A percentile compares a stretch with the other conserved stretches of the same genome.
These are phyloP conservation scores for Thamnophis elegans DNA, from an alignment of 2,797 vertebrate species.

Conservation along the genomic window DNA sequence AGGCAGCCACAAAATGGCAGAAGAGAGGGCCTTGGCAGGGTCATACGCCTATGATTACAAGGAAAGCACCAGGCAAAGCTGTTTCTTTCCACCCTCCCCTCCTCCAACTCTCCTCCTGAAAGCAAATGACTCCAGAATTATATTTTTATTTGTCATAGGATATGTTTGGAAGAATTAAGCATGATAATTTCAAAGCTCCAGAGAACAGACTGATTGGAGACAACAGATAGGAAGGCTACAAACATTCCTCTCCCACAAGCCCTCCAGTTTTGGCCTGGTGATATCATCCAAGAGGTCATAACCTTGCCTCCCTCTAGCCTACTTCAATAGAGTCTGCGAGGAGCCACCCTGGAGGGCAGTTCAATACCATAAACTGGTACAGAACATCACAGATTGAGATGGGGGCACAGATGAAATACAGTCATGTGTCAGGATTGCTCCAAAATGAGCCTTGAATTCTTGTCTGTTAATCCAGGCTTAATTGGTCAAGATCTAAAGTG, in stretches of 20 bases:
- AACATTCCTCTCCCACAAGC: too few relatives aligned
- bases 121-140: constrained; percentile 5
- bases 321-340: not conserved
- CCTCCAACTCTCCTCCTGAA: not conserved
- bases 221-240: not conserved
- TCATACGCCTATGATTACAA: constrained; percentile 26
- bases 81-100: not conserved
- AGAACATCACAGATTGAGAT: not conserved
- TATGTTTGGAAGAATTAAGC: not conserved
- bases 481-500: not conserved
- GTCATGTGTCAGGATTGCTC: not conserved
- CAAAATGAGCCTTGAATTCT: not conserved
- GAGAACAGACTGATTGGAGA: not conserved
- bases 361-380: not conserved
- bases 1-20: constrained; percentile 73
- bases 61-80: not conserved
- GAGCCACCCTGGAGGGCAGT: not conserved
- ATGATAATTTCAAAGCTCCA: not conserved
- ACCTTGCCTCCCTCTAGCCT: not conserved
- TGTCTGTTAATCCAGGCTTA: not conserved
- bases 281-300: not conserved
- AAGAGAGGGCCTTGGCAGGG: constrained; percentile 59
- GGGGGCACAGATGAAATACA: not conserved
- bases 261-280: not conserved
- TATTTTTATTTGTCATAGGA: not conserved